Evolutionary conservation across 2,888 invertebrate species (phyloP).

Genomic region (Micoletzkya japonica): DNA sequence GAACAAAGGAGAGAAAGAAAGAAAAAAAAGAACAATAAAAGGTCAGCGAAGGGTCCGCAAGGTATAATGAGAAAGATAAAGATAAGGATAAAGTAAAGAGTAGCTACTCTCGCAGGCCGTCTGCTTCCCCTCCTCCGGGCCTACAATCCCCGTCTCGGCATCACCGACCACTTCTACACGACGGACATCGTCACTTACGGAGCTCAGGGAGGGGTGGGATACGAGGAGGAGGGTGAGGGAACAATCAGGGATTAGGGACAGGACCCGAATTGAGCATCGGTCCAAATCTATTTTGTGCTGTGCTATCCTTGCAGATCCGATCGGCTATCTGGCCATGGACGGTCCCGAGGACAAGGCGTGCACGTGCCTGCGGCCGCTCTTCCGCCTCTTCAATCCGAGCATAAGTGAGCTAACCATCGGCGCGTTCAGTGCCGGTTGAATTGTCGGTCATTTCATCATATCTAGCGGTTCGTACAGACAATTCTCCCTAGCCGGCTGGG

Average conservation of each 20-base stretch:
- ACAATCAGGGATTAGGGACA: not conserved
- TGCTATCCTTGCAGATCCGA: slow-evolving; percentile 20
- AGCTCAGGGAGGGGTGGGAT: slow-evolving; percentile 37
- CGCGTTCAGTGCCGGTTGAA: not conserved
- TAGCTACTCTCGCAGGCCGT: slow-evolving; percentile 36
- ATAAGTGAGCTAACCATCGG: not conserved
- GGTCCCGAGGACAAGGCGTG: slow-evolving; percentile 12
- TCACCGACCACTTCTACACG: slow-evolving; percentile 50
- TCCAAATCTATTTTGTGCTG: too few species aligned
- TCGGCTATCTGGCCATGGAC: slow-evolving; percentile 26
- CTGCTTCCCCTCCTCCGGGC: slow-evolving; percentile 37
- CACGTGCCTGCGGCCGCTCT: slow-evolving; percentile 12
- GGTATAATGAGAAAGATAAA: too few species aligned
- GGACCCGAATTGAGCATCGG: not conserved
- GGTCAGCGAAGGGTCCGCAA: too few species aligned
- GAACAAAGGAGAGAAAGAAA: too few species aligned
- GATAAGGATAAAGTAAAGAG: too few species aligned
- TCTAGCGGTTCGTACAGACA: too few species aligned
- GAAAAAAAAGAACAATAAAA: too few species aligned
- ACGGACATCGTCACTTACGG: slow-evolving; percentile 40
- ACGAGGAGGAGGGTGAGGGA: slow-evolving; percentile 35
- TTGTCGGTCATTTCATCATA: not conserved
- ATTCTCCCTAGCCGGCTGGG: too few species aligned
- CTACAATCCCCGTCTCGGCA: slow-evolving; percentile 39
- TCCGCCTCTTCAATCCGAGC: slow-evolving; percentile 7